Base-by-base conservation (phyloP, 1,140 invertebrate genomes). In the Meloidogyne hapla region DNA sequence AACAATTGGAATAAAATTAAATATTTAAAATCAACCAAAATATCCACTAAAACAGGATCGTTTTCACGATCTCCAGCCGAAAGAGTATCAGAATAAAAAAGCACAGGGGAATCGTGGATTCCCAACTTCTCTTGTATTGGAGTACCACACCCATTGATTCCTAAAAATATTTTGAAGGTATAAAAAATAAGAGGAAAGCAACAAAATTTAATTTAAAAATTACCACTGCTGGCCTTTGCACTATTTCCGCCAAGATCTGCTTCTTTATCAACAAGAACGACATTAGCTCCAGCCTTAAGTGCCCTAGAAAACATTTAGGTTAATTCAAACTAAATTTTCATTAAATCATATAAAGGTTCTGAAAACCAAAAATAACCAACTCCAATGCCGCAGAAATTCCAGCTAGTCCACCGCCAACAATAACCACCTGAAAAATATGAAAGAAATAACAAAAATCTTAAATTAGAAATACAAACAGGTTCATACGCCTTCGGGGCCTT, bases 171-270 rank as follows among this genome's bases (percentile, higher is more conserved):
- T 21, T 21, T 21, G 25, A 26, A 63, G 62, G n/a, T n/a, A n/a
- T n/a, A n/a, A n/a, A n/a, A n/a, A n/a, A 8, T 74, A 6, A 45
- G 74, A 76, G 6, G 18, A 13, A 65, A 26, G 15, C 1, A 13
- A 18, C n/a, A n/a, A 18, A 65, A 40, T 15, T 65, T 38, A 65
- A 67, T 21, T 42, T 6, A 8, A 66, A 78, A 76, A 62, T 74
- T 62, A 85, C 85, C 85, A 73, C 85, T 87, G 61, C 71, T 87
- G 10, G 88, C 87, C 71, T 88, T 88, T 1, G 85, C 87, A 25
- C 82, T 85, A 74, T 88, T 88, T 38, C 87, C 87, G 56, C 87
- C 87, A 28, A 88, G 26, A 45, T 80, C 73, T 40, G 83, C 85
- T 65, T 88, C 84, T 73, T 83, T 82, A 26, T 88, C 87, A 25